phyloP scores from a whole-genome alignment of 1,140 invertebrate species.

The Ectropis grisescens region DNA sequence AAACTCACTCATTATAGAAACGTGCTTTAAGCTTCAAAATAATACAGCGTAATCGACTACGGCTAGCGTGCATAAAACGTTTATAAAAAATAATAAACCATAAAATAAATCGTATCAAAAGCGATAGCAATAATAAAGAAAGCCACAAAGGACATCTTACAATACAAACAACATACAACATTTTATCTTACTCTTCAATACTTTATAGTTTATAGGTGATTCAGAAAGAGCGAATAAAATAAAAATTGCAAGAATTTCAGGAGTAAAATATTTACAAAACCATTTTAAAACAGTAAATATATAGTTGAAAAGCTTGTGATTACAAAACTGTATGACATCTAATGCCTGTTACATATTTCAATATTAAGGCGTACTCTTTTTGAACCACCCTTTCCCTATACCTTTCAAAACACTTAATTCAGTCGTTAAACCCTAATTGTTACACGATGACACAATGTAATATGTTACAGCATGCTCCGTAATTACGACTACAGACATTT shows the following conservation, averaged over 20 bases:
- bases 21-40: constrained; percentile 16
- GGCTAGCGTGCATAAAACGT: constrained; percentile 13
- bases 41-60: constrained; percentile 1
- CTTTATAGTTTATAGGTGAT: no score
- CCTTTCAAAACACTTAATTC: constrained; percentile 34
- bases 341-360: no score
- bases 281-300: no score
- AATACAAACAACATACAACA: constrained; percentile 13
- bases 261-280: no score
- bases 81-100: constrained; percentile 6
- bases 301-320: no score
- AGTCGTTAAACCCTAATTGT: constrained; percentile 39
- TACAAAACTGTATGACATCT: no score
- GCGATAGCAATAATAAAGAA: constrained; percentile 10
- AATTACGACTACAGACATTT: constrained; percentile 33
- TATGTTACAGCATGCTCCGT: constrained; percentile 37
- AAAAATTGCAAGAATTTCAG: no score
- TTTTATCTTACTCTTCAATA: no score
- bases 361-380: no score
- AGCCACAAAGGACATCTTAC: constrained; percentile 15
- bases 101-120: constrained; percentile 6
- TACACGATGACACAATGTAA: constrained; percentile 21
- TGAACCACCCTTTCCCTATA: constrained; percentile 7
- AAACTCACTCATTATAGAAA: constrained; percentile 29
- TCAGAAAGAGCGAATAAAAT: no score